A percentile compares a stretch with the other conserved stretches of the same genome.
Evolutionary conservation across 2,113 vertebrate species (phyloP).

Genomic region (Tylochromis polylepis): DNA sequence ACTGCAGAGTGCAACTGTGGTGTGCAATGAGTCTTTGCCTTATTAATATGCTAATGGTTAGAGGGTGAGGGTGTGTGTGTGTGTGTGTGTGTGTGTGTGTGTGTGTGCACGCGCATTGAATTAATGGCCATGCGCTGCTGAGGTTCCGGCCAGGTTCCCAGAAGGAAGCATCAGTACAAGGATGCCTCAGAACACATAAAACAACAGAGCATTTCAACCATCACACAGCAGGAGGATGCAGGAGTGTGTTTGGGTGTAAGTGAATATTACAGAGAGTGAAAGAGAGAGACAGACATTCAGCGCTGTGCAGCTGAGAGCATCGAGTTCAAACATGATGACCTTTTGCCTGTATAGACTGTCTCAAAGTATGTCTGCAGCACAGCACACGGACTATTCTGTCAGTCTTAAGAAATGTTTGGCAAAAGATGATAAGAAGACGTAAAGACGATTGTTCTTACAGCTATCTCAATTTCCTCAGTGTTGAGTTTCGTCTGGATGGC

Average conservation of each 20-base stretch:
- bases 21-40: background rate
- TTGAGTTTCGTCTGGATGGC: constrained; percentile 94
- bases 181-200: constrained; percentile 51
- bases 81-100: background rate
- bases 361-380: background rate
- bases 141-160: constrained; percentile 54
- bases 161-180: constrained; percentile 56
- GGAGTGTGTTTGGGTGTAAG: constrained; percentile 21
- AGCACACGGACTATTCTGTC: background rate
- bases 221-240: constrained; percentile 33
- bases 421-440: background rate
- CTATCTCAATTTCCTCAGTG: constrained; percentile 92
- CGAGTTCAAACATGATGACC: constrained; percentile 26
- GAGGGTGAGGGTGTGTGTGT: background rate
- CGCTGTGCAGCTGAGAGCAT: constrained; percentile 31
- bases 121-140: constrained; percentile 31
- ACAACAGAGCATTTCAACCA: constrained; percentile 59
- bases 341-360: constrained; percentile 23
- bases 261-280: background rate
- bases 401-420: background rate
- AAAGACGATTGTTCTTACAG: constrained; percentile 73
- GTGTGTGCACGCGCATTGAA: background rate
- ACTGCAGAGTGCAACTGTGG: background rate
- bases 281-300: constrained; percentile 33
- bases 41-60: constrained; percentile 51